Conservation (phyloP, 92 coral and sea anemone genomes). For the Micromussa lordhowensis region DNA sequence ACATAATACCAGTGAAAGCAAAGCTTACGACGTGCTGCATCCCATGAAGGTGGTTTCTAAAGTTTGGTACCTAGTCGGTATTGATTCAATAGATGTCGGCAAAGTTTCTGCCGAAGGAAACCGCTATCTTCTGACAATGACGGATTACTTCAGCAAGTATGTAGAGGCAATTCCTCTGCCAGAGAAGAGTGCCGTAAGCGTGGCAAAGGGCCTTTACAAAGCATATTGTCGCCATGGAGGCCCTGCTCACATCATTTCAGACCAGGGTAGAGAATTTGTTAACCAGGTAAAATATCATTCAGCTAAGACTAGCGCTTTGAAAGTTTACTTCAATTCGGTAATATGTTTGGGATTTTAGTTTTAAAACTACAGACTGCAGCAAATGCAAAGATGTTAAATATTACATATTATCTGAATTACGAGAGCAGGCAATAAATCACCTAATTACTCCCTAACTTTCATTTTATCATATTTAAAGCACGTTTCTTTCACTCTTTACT, state of each 20-base stretch:
- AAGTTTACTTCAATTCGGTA: conserved; percentile 1
- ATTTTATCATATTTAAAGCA: no score
- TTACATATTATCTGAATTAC: no score
- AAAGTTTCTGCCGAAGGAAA: conserved; percentile 60
- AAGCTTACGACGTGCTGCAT: conserved; percentile 59
- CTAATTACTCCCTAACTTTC: no score
- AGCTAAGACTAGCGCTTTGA: conserved; percentile 5
- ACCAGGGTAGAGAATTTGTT: conserved; percentile 79
- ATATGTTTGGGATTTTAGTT: background rate
- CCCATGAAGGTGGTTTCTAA: conserved; percentile 63
- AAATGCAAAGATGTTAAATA: no score
- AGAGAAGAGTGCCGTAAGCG: conserved; percentile 66
- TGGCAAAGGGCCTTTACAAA: conserved; percentile 66
- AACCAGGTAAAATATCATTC: conserved; percentile 59
- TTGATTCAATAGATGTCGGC: conserved; percentile 73
- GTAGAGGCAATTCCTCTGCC: conserved; percentile 71
- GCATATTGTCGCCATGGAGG: conserved; percentile 79
- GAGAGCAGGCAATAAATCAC: no score
- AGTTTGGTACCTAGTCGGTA: conserved; percentile 74
- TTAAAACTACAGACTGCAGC: no score
- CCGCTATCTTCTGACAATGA: conserved; percentile 62
- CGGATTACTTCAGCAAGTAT: conserved; percentile 74
- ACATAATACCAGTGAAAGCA: conserved; percentile 54
- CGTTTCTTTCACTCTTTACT: no score
- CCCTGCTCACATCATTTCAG: conserved; percentile 74